Conservation (phyloP, 1,140 invertebrate genomes). For the Drosophila ficusphila region DNA sequence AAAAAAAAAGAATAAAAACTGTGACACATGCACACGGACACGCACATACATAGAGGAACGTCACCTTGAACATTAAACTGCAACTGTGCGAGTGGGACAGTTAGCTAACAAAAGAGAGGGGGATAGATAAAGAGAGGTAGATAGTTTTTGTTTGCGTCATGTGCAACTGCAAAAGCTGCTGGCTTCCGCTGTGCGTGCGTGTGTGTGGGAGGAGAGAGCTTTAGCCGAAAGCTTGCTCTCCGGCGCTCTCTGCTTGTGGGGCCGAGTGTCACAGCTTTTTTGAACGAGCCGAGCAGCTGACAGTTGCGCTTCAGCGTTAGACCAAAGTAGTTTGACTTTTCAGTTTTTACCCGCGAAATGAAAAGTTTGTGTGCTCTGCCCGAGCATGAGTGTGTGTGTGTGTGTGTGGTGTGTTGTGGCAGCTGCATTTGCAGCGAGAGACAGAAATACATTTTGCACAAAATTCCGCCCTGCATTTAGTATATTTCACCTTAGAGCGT, state of each 20-base stretch:
- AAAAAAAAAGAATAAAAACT: constrained; percentile 13
- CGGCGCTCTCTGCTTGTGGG: background rate
- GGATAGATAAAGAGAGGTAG: constrained; percentile 52
- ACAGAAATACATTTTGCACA: constrained; percentile 69
- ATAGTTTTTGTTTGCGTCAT: constrained; percentile 69
- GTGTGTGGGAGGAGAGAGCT: constrained; percentile 49
- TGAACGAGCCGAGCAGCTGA: constrained; percentile 71
- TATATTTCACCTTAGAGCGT: constrained; percentile 83
- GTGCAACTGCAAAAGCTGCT: constrained; percentile 52
- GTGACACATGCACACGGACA: constrained; percentile 56
- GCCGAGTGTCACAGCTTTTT: constrained; percentile 33
- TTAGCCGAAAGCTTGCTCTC: constrained; percentile 6
- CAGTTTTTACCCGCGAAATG: constrained; percentile 55
- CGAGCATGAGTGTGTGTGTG: constrained; percentile 18
- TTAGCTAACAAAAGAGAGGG: constrained; percentile 4
- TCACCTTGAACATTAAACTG: constrained; percentile 83
- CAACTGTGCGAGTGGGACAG: constrained; percentile 64
- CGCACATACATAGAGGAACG: constrained; percentile 21
- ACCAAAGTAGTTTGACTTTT: constrained; percentile 74
- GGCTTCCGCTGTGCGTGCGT: constrained; percentile 27
- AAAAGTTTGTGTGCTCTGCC: constrained; percentile 50
- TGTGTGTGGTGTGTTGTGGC: constrained; percentile 34
- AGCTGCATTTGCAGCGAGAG: constrained; percentile 65
- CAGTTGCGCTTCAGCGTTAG: constrained; percentile 79
- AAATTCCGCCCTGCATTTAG: constrained; percentile 61